Conservation (phyloP, 2,888 invertebrate species). For the Netelia inedita region DNA sequence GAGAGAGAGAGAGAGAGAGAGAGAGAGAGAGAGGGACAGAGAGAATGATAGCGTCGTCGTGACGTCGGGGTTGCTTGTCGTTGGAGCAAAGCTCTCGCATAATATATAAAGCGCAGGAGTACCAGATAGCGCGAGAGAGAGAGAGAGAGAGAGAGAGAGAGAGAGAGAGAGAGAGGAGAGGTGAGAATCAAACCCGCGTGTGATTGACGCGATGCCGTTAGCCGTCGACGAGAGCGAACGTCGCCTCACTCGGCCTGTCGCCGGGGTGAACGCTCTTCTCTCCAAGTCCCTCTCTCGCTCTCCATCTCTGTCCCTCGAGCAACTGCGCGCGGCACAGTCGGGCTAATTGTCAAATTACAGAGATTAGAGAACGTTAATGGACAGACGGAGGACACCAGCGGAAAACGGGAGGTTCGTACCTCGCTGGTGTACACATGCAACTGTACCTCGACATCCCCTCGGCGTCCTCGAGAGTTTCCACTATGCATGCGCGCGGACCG, state of each 20-base stretch:
- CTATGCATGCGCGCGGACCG: background rate
- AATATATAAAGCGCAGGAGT: constrained; percentile 44
- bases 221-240: constrained; percentile 60
- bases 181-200: constrained; percentile 57
- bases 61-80: constrained; percentile 10
- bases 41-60: constrained; percentile 30
- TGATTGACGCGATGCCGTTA: constrained; percentile 72
- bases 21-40: constrained; percentile 43
- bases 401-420: constrained; percentile 35
- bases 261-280: constrained; percentile 48
- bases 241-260: constrained; percentile 36
- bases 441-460: constrained; percentile 28
- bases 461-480: constrained; percentile 1
- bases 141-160: constrained; percentile 35
- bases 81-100: constrained; percentile 29
- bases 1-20: constrained; percentile 46
- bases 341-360: constrained; percentile 81
- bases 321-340: constrained; percentile 43
- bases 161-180: constrained; percentile 27
- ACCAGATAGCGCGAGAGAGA: constrained; percentile 1
- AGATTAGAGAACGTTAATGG: constrained; percentile 80
- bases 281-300: constrained; percentile 25
- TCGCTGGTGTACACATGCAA: constrained; percentile 32
- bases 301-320: constrained; percentile 7
- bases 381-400: constrained; percentile 68